Conservation (phyloP, 2,888 invertebrate species). For the Eretmocerus hayati region DNA sequence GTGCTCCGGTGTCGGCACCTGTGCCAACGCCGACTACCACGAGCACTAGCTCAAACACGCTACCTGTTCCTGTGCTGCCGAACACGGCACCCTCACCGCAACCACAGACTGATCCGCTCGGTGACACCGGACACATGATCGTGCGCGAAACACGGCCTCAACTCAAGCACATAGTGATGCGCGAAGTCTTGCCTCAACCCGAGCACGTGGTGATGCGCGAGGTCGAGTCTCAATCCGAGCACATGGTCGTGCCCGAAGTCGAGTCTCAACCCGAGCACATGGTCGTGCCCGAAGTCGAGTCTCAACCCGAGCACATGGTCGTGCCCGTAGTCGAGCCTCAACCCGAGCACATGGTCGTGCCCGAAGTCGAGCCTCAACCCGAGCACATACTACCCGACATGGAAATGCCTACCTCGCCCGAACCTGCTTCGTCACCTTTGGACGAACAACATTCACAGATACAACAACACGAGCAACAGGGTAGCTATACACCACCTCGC, state of each 20-base stretch:
- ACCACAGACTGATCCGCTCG: too few relatives aligned
- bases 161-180: slow-evolving; percentile 28
- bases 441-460: too few relatives aligned
- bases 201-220: slow-evolving; percentile 29
- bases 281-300: slow-evolving; percentile 24
- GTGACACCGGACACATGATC: neutral
- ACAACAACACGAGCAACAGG: slow-evolving; percentile 8
- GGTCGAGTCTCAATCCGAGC: slow-evolving; percentile 30
- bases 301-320: slow-evolving; percentile 29
- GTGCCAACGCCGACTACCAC: neutral
- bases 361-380: slow-evolving; percentile 29
- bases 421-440: too few relatives aligned
- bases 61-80: neutral
- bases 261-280: slow-evolving; percentile 29
- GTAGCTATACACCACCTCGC: slow-evolving; percentile 4
- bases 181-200: too few relatives aligned
- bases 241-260: slow-evolving; percentile 21
- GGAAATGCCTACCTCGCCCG: slow-evolving; percentile 27
- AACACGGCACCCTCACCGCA: neutral
- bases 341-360: slow-evolving; percentile 28
- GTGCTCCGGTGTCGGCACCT: neutral
- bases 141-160: neutral
- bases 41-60: neutral
- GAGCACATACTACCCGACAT: slow-evolving; percentile 36
- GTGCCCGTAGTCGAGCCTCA: slow-evolving; percentile 27